These are phyloP conservation scores for Taurulus bubalis DNA, from an alignment of 2,113 vertebrate genomes.

Conservation along the genomic window DNA sequence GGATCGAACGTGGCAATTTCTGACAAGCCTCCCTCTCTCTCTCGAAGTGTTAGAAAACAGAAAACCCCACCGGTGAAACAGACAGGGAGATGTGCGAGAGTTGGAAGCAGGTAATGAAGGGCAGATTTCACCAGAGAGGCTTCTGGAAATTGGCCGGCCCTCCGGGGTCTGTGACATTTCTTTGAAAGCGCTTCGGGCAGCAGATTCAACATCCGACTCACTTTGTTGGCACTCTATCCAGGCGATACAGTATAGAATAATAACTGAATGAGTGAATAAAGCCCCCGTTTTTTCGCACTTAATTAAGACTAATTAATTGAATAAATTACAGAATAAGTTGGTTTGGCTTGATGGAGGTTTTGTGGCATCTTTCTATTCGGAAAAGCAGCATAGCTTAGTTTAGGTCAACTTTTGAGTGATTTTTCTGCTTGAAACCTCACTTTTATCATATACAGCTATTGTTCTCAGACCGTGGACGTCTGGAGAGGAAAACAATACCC, in stretches of 20 bases:
- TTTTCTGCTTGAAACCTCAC: neutral
- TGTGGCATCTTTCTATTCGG: neutral
- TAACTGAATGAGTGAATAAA: neutral
- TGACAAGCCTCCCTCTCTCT: slow-evolving; percentile 25
- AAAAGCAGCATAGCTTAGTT: neutral
- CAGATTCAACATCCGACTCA: slow-evolving; percentile 55
- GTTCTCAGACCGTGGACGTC: neutral
- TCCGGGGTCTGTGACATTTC: slow-evolving; percentile 68
- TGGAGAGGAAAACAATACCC: neutral
- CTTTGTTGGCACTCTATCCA: slow-evolving; percentile 47
- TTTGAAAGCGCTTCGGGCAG: slow-evolving; percentile 65
- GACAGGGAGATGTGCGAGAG: neutral
- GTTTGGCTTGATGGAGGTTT: neutral
- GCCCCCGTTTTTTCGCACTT: slow-evolving; percentile 1
- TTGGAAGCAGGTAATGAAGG: slow-evolving; percentile 58
- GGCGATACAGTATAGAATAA: slow-evolving; percentile 8
- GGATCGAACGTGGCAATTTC: slow-evolving; percentile 45
- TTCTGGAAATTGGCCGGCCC: slow-evolving; percentile 60
- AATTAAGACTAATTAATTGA: neutral
- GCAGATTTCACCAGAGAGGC: slow-evolving; percentile 56
- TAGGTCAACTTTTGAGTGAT: neutral
- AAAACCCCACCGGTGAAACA: slow-evolving; percentile 32
- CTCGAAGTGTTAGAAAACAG: slow-evolving; percentile 33
- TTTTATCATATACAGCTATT: no score
- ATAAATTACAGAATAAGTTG: neutral